Evolutionary conservation across 2,797 vertebrate genomes (phyloP).

Genomic region (Mergus octosetaceus): DNA sequence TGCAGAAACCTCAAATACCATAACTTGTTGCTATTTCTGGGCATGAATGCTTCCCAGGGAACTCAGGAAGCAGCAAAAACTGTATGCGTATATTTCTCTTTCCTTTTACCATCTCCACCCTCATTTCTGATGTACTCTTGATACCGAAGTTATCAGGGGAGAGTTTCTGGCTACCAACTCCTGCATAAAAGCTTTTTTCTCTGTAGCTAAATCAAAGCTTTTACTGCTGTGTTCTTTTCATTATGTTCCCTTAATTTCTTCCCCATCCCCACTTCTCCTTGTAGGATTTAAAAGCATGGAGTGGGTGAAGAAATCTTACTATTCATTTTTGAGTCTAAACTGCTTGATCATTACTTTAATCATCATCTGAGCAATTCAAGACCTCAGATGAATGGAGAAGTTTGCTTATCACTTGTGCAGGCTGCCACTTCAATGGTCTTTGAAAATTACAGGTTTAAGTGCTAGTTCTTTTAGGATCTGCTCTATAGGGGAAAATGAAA

Average conservation of each 20-base stretch:
- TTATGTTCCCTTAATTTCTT: neutral
- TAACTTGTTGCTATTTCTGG: neutral
- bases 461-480: neutral
- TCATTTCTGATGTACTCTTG: neutral
- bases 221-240: neutral
- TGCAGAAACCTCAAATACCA: neutral
- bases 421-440: neutral
- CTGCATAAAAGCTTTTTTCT: neutral
- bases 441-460: neutral
- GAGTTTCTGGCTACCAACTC: neutral
- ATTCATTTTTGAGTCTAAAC: neutral
- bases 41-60: neutral
- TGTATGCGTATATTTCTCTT: neutral
- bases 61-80: neutral
- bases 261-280: neutral
- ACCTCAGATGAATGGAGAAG: neutral
- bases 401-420: neutral
- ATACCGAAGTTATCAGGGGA: neutral
- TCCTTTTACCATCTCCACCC: neutral
- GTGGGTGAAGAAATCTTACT: neutral
- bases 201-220: neutral
- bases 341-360: neutral
- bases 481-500: neutral
- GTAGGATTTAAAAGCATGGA: neutral
- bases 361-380: neutral